Conservation (phyloP, 2,113 vertebrate genomes). For the Scytalopus superciliaris region DNA sequence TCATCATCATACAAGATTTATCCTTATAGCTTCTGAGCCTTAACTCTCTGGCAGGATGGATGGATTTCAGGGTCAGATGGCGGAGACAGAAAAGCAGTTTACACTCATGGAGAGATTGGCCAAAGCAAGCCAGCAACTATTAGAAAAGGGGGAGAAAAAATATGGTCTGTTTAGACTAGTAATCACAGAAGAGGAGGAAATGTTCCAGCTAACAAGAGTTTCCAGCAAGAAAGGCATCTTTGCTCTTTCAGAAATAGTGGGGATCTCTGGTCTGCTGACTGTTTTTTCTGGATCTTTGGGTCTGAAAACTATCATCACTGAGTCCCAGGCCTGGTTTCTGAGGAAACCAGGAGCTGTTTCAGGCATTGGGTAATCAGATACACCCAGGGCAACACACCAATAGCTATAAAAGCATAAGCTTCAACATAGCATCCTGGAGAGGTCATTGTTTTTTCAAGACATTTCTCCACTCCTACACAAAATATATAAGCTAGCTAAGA, state of each 20-base stretch:
- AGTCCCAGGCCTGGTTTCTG: not conserved
- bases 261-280: not conserved
- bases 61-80: not conserved
- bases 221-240: not conserved
- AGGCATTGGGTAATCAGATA: conserved; percentile 17
- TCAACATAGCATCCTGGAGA: not conserved
- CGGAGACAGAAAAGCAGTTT: conserved; percentile 5
- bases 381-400: conserved; percentile 3
- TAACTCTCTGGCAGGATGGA: not conserved
- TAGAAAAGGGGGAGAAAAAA: not conserved
- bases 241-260: not conserved
- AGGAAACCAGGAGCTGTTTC: conserved; percentile 10
- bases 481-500: not conserved
- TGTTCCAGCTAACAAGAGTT: not conserved
- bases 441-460: conserved; percentile 42
- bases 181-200: not conserved
- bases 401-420: not conserved
- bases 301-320: not conserved
- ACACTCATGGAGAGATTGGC: not conserved
- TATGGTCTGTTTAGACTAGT: not conserved
- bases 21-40: not conserved
- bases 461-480: not conserved
- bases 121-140: not conserved
- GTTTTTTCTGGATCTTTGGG: conserved; percentile 21
- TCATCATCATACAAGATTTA: not conserved